These are phyloP conservation scores for Grus americana DNA, from an alignment of 2,113 vertebrate species.

Conservation along the genomic window DNA sequence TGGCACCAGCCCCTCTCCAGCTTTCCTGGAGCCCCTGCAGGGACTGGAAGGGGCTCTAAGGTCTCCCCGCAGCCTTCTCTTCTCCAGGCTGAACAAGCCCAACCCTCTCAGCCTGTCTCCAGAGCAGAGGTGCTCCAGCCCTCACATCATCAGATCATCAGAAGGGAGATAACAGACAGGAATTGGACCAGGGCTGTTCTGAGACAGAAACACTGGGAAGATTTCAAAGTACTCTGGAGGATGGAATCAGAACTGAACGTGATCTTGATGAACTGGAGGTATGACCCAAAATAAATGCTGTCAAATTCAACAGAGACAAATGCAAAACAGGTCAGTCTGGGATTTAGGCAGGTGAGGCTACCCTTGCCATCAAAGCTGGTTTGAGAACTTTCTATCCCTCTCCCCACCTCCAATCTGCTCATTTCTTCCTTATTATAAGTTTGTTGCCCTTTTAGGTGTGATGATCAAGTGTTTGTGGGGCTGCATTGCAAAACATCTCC, in stretches of 20 bases:
- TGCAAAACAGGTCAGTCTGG: background rate
- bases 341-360: background rate
- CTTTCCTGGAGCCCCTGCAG: too few species aligned
- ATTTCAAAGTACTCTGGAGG: background rate
- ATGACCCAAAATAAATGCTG: background rate
- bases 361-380: background rate
- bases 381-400: background rate
- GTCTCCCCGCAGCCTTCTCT: too few species aligned
- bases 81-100: too few species aligned
- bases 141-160: too few species aligned
- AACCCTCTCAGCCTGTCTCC: too few species aligned
- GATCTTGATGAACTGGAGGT: background rate
- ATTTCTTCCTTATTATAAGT: background rate
- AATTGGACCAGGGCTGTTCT: background rate
- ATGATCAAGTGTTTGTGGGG: background rate
- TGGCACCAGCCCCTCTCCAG: too few species aligned
- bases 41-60: too few species aligned
- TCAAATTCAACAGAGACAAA: background rate
- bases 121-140: too few species aligned
- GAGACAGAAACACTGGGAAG: background rate
- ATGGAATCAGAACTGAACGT: background rate
- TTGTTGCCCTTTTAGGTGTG: background rate
- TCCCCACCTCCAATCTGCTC: background rate
- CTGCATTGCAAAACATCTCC: background rate
- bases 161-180: background rate